Base-by-base conservation (phyloP, 2,888 invertebrate species). In the Drosophila flavopinicola region DNA sequence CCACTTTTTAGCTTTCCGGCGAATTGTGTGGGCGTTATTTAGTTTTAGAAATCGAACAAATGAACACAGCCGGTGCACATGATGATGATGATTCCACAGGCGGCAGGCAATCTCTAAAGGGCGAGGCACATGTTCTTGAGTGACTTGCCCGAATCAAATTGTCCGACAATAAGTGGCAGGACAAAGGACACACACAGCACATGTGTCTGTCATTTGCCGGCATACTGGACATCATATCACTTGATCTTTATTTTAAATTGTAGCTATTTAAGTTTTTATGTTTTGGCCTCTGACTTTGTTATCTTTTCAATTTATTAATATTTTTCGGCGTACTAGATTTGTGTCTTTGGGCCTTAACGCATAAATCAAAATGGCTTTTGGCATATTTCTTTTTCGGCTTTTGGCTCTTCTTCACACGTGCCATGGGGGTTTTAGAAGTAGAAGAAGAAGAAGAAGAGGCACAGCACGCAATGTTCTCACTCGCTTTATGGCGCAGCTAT, bases 251-350 rank as follows among this genome's bases (percentile, higher is more conserved):
- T 66, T 41, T 24, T 54, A 32, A 57, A 59, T 38, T 20, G 15
- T 27, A 42, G 37, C 33, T 41, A 30, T 39, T 56, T 41, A 15
- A 30, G 32, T 38, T 38, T 41, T 33, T 47, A 44, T 33, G 35
- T 27, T 32, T 42, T 37, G 10, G 37, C n/a, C 25, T 42, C 57
- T 47, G 29, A 52, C 61, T 59, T 66, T 57, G 44, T 66, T 74
- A 41, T 63, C 56, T 58, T 60, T 85, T 75, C 73, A 83, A 75
- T 78, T 85, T 79, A 82, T 76, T 78, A 83, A 66, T 82, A 68
- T 80, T 71, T 78, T 66, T 51, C 20, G 51, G 32, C 32, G 42
- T 44, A 56, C 49, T 63, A 39, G 30, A 54, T 60, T 58, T 58
- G 11, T 63, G 20, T 24, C 47, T 30, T 41, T 48, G 33, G 15